These are phyloP conservation scores for Eufriesea mexicana DNA, from an alignment of 1,140 invertebrate species.

Conservation along the genomic window DNA sequence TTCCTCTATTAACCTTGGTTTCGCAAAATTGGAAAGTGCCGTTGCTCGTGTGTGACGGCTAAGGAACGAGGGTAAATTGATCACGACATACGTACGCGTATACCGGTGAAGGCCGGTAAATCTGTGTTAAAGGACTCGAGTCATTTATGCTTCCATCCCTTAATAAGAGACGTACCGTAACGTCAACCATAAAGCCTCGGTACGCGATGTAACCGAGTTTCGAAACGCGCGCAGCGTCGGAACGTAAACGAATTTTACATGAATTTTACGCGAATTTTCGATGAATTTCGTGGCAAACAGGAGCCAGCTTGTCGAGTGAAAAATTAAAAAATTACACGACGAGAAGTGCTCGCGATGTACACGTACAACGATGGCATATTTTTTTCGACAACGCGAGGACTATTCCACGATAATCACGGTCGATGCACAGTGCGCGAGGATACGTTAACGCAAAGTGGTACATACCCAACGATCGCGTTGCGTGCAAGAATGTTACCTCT, in stretches of 20 bases:
- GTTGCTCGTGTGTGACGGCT: too few species aligned
- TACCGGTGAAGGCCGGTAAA: too few species aligned
- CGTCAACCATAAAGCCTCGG: conserved; percentile 60
- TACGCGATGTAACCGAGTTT: conserved; percentile 40
- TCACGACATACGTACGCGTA: too few species aligned
- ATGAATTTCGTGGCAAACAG: neutral
- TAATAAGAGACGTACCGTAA: conserved; percentile 58
- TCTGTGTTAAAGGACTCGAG: conserved; percentile 62
- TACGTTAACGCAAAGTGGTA: neutral
- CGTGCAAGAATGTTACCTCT: neutral
- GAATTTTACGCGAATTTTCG: conserved; percentile 17
- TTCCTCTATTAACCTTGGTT: neutral
- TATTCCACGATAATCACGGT: neutral
- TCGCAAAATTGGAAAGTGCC: too few species aligned
- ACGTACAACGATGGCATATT: neutral
- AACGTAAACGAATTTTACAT: conserved; percentile 19
- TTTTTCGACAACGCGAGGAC: neutral
- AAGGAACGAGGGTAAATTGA: too few species aligned
- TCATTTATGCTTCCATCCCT: conserved; percentile 44
- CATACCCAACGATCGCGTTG: neutral
- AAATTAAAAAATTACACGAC: conserved; percentile 1
- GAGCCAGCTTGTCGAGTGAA: too few species aligned
- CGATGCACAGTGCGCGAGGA: neutral
- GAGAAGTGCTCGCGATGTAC: neutral
- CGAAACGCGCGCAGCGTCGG: neutral